Evolutionary conservation across 2,113 vertebrate genomes (phyloP), one percentile per base, ranked within the genome.

Genomic region (Symphodus melops): DNA sequence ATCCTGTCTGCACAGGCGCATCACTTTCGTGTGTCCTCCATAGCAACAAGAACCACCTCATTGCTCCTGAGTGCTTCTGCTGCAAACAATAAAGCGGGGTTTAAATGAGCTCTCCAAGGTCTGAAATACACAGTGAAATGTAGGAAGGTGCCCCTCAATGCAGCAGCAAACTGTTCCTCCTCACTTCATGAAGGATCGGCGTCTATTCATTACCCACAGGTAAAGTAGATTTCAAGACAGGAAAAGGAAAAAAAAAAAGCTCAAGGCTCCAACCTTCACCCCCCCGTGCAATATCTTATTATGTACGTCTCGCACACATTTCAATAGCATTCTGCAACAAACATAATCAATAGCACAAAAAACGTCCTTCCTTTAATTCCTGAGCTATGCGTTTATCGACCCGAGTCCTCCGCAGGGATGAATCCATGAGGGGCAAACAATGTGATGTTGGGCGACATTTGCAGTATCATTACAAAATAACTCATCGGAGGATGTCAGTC

Each of bases 41-140:
- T 78, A 86, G 88, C 89, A 89, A 89, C 87, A 87, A 76, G 77
- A 80, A 42, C 42, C 76, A 77, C 72, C 79, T 90, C 66, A 10
- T 65, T 41, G 71, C 74, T 81, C 72, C 63, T 33, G 76, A 83
- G 72, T 84, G 67, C 64, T 69, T 58, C 78, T 72, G 78, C 65
- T 71, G 72, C 64, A 89, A 79, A 88, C 82, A 83, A 87, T 75
- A 83, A 86, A 84, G 77, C 59, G 68, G 48, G 58, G 62, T 87
- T 79, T 90, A 89, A 91, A 91, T 85, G 86, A 89, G 81, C 79
- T 85, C 86, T 85, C 78, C 87, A 89, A 92, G 85, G 89, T 84
- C 86, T 89, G 76, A 78, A 80, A 70, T 49, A 75, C 72, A 70
- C 74, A 87, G 81, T 28, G 82, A 60, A 77, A 87, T 73, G 70